These are phyloP conservation scores for Notechis scutatus DNA, from an alignment of 2,113 vertebrate genomes.

Conservation along the genomic window DNA sequence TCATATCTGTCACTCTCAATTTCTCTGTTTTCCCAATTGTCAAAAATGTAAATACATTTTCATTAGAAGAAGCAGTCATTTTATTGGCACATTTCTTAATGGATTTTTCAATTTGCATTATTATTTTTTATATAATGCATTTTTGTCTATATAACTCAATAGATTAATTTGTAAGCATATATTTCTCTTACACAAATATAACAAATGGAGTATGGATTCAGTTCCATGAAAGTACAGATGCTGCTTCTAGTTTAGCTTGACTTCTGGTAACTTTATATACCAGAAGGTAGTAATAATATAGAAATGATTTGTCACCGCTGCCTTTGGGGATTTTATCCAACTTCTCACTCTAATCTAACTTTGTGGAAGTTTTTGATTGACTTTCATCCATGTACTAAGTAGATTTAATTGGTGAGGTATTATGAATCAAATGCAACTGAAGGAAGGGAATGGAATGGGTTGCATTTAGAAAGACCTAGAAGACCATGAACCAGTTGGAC, in stretches of 20 bases:
- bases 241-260: not conserved
- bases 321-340: not conserved
- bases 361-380: not conserved
- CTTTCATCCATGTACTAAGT: not conserved
- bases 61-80: not conserved
- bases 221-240: not conserved
- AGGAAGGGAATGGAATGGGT: not conserved
- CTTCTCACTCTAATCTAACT: not conserved
- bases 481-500: not conserved
- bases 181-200: not conserved
- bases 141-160: not conserved
- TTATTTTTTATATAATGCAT: not conserved
- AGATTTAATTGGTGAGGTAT: not conserved
- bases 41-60: not conserved
- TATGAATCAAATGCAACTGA: not conserved
- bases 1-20: not conserved
- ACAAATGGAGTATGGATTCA: not conserved
- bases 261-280: not conserved
- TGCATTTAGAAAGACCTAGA: not conserved
- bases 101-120: not conserved
- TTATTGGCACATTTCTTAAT: not conserved
- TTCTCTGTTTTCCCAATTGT: not conserved
- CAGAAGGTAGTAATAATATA: not conserved
- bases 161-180: not conserved
- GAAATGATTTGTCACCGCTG: not conserved